Evolutionary conservation across 2,113 vertebrate genomes (phyloP), one percentile per base, ranked within the genome.

Genomic region (Poeciliopsis retropinna): DNA sequence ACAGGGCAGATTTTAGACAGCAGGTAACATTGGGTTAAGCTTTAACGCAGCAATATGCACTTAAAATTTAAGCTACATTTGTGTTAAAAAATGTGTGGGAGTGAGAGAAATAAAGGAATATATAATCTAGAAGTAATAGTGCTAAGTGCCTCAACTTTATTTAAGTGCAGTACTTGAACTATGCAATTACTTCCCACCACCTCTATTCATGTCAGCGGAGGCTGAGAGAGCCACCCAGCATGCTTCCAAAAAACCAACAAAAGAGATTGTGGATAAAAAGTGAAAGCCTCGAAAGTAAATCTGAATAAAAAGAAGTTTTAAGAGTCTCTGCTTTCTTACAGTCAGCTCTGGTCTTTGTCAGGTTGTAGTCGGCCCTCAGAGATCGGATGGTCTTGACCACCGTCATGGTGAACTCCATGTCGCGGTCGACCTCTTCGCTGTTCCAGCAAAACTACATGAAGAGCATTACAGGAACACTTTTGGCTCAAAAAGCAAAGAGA

Each of bases 351-450:
- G 92, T 97, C 85, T 95, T 96, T 65, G 95, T 96, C 75, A 98
- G 95, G 90, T 95, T 97, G 87, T 98, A 97, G 91, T 98, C 96
- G 0, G 96, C 95, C 25, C 97, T 93, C 51, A 97, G 94, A 0
- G 96, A 97, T 5, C 97, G 95, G 76, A 96, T 94, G 0, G 95
- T 96, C 63, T 90, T 93, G 10, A 96, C 92, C 75, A 96, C 94
- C 15, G 92, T 94, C 90, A 97, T 94, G 1, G 93, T 88, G 41
- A 97, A 95, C 41, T 97, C 96, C 67, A 97, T 92, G 69, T 95
- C 84, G 0, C 83, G 86, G 85, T 97, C 96, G 0, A 95, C 83
- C 34, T 95, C 94, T 2, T 95, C 91, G 11, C 95, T 95, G 82
- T 94, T 92, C 96, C 96, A 98, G 84, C 92, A 94, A 83, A 94